Conservation (phyloP, 2,113 vertebrate species). For the Pygoscelis antarcticus region DNA sequence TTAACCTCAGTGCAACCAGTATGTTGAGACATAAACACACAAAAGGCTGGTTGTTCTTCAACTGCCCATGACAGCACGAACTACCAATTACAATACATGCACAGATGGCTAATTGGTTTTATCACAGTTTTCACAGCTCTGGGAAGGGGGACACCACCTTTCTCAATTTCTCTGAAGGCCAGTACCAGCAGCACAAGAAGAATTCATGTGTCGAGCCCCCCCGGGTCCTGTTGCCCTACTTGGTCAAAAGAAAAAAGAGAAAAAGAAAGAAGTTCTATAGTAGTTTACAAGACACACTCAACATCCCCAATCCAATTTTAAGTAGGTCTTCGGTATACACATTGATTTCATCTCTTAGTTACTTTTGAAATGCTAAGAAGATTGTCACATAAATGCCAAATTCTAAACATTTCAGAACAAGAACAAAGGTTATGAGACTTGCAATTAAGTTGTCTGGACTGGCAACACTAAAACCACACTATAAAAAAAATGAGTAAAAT, state of each 20-base stretch:
- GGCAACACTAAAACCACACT: background rate
- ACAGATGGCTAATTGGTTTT: slow-evolving; percentile 56
- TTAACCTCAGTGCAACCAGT: background rate
- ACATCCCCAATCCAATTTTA: background rate
- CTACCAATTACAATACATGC: background rate
- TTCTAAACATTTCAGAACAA: background rate
- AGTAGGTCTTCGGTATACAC: background rate
- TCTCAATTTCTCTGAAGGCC: background rate
- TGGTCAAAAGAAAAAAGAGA: background rate
- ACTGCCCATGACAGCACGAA: background rate
- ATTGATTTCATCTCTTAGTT: background rate
- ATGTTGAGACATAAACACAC: background rate
- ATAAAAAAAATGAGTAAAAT: background rate
- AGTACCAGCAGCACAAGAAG: background rate
- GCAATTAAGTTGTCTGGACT: background rate
- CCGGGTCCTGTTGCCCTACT: background rate
- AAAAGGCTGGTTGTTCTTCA: slow-evolving; percentile 11
- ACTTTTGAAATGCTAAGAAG: background rate
- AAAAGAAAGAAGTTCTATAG: background rate
- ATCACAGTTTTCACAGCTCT: slow-evolving; percentile 15
- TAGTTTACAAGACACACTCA: background rate
- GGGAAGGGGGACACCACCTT: background rate
- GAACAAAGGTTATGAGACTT: background rate
- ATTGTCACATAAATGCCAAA: background rate
- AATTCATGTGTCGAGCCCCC: background rate